phyloP scores from a whole-genome alignment of 2,797 vertebrate genomes.

The Caiman crocodilus region DNA sequence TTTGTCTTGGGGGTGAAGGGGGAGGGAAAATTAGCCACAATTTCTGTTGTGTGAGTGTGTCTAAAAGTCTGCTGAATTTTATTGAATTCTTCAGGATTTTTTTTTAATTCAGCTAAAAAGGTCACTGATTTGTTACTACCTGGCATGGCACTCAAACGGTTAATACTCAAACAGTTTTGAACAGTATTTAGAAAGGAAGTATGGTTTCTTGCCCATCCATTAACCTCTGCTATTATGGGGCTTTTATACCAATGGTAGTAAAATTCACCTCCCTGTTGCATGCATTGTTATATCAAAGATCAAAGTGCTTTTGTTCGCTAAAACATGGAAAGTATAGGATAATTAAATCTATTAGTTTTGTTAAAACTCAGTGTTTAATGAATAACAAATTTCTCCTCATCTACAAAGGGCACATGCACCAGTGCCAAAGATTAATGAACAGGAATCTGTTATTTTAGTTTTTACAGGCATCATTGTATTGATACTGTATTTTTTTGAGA shows the following conservation, averaged over 20 bases:
- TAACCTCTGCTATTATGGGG: conserved; percentile 24
- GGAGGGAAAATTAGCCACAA: not conserved
- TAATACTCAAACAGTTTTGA: not conserved
- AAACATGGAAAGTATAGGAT: not conserved
- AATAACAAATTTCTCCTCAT: conserved; percentile 20
- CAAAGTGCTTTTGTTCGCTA: conserved; percentile 22
- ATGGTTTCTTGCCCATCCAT: conserved; percentile 20
- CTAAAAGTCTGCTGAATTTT: not conserved
- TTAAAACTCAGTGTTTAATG: not conserved
- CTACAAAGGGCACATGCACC: not conserved
- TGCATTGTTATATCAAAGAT: not conserved
- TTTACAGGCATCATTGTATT: not conserved
- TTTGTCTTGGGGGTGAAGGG: not conserved
- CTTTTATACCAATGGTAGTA: conserved; percentile 45
- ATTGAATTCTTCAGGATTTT: not conserved
- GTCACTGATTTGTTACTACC: not conserved
- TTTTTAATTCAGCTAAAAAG: conserved; percentile 16
- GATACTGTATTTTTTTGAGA: not conserved
- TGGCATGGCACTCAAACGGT: not conserved
- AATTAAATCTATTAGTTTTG: conserved; percentile 38
- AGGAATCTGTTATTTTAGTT: not conserved
- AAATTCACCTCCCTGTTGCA: conserved; percentile 30
- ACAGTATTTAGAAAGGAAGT: conserved; percentile 23
- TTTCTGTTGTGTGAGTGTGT: not conserved
- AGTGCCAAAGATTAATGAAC: not conserved